Conservation (phyloP, 2,797 vertebrate species). For the Pygocentrus nattereri region DNA sequence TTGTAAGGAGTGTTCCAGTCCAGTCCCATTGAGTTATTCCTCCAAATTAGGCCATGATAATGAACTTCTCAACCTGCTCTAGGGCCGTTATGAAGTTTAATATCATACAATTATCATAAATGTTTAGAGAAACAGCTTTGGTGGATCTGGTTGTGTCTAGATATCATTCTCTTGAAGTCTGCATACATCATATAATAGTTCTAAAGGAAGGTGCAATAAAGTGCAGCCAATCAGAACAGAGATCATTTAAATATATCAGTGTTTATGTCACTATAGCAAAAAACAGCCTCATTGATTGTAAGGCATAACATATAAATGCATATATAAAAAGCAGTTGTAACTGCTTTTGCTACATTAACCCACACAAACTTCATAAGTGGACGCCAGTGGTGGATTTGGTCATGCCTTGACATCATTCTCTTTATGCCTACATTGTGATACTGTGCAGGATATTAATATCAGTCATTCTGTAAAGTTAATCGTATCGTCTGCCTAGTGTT, state of each 20-base stretch:
- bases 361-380: no score
- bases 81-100: background rate
- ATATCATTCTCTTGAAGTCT: no score
- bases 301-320: no score
- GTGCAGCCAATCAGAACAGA: no score
- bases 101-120: background rate
- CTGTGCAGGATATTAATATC: background rate
- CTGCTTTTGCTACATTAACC: no score
- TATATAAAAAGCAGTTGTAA: no score
- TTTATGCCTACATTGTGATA: background rate
- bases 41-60: conserved; percentile 67
- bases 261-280: no score
- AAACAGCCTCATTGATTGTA: no score
- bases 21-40: conserved; percentile 66
- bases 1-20: no score
- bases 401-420: no score
- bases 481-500: background rate
- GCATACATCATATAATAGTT: background rate
- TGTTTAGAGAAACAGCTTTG: background rate
- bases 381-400: no score
- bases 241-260: no score
- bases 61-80: conserved; percentile 58
- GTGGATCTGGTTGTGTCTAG: background rate
- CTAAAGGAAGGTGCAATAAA: background rate
- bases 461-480: background rate